phyloP scores from a whole-genome alignment of 2,113 vertebrate species.

The Carettochelys insculpta region DNA sequence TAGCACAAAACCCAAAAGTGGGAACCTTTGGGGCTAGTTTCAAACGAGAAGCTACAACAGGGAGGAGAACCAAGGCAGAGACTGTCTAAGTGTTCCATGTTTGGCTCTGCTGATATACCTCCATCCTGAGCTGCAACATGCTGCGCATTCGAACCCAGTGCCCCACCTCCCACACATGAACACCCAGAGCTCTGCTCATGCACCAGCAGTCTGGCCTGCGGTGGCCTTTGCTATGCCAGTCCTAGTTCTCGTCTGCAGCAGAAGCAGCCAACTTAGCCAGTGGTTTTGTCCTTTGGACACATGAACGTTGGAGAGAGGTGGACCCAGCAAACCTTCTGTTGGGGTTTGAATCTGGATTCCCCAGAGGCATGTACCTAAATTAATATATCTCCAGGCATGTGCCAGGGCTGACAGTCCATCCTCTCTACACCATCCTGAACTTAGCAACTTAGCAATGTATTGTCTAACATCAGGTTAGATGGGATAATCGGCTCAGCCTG shows the following conservation, averaged over 20 bases:
- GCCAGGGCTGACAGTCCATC: neutral
- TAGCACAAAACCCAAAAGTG: neutral
- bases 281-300: neutral
- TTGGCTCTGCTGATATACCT: neutral
- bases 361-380: neutral
- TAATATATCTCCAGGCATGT: neutral
- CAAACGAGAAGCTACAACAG: neutral
- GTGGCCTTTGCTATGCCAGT: neutral
- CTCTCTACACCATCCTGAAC: neutral
- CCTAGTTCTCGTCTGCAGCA: neutral
- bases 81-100: neutral
- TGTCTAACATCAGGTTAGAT: neutral
- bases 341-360: neutral
- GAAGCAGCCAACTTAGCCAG: neutral
- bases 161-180: accelerated
- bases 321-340: neutral
- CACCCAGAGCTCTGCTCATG: neutral
- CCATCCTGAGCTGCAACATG: neutral
- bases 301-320: neutral
- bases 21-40: neutral
- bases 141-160: neutral
- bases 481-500: neutral
- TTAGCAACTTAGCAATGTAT: too few relatives aligned
- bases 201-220: neutral
- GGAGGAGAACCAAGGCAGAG: neutral